Conservation (phyloP, 2,888 invertebrate species). For the Hydriomena furcata region DNA sequence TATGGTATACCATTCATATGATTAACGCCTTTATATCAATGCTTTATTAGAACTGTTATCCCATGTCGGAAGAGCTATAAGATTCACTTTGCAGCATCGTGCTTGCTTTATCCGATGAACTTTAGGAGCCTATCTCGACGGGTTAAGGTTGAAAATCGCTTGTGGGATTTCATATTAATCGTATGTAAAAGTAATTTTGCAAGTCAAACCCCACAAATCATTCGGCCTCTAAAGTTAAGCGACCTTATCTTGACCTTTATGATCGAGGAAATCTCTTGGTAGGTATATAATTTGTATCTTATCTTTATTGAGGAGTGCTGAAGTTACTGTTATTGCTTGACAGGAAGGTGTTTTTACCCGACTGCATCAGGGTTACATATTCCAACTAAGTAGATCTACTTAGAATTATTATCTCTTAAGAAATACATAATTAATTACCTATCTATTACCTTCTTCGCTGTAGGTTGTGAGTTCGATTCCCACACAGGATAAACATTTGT, state of each 20-base stretch:
- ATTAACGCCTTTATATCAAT: conserved; percentile 5
- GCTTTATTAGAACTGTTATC: background rate
- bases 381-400: too few relatives aligned
- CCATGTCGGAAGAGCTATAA: background rate
- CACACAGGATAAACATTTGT: too few relatives aligned
- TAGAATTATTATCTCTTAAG: too few relatives aligned
- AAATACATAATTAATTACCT: too few relatives aligned
- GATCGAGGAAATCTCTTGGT: conserved; percentile 38
- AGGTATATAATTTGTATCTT: conserved; percentile 29
- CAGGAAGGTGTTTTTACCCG: conserved; percentile 13
- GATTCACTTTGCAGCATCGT: conserved; percentile 1
- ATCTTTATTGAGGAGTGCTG: conserved; percentile 19
- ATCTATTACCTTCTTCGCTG: too few relatives aligned
- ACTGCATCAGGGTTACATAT: too few relatives aligned
- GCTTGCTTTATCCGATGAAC: background rate
- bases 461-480: too few relatives aligned
- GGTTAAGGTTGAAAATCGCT: conserved; percentile 13
- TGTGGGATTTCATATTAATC: background rate
- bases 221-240: conserved; percentile 60
- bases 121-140: background rate
- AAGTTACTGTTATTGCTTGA: conserved; percentile 22
- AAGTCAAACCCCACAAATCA: conserved; percentile 27
- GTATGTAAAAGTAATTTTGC: conserved; percentile 10
- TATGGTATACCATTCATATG: background rate
- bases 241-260: conserved; percentile 68